Evolutionary conservation across 2,797 vertebrate species (phyloP).

Genomic region (Microctenopoma stevenorrisi): DNA sequence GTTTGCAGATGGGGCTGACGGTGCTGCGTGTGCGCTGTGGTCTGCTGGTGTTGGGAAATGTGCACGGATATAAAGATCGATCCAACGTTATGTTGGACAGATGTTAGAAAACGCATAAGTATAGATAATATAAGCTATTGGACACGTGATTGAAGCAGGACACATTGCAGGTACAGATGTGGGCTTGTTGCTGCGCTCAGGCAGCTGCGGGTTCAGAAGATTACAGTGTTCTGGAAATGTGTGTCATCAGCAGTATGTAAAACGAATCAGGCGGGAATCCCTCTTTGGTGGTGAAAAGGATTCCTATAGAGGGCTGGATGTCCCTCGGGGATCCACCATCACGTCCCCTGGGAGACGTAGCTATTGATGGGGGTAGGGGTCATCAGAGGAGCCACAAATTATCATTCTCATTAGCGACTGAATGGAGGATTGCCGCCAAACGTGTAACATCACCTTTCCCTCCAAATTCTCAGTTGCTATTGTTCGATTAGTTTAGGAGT

Average conservation of each 20-base stretch:
- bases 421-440: conserved; percentile 72
- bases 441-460: conserved; percentile 54
- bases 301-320: conserved; percentile 74
- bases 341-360: conserved; percentile 74
- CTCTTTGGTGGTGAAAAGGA: conserved; percentile 67
- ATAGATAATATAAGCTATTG: background rate
- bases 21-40: background rate
- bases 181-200: background rate
- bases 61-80: background rate
- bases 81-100: background rate
- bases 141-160: background rate
- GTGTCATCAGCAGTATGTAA: background rate
- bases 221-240: background rate
- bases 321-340: conserved; percentile 71
- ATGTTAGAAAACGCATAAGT: background rate
- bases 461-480: conserved; percentile 60
- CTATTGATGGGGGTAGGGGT: conserved; percentile 78
- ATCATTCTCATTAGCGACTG: conserved; percentile 82
- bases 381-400: conserved; percentile 82
- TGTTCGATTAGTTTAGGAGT: conserved; percentile 29
- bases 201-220: background rate
- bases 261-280: conserved; percentile 67
- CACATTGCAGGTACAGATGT: background rate
- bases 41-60: background rate
- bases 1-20: conserved; percentile 10